These are phyloP conservation scores for Sciurus vulgaris DNA, from an alignment of 2,797 vertebrate species.

Conservation along the genomic window DNA sequence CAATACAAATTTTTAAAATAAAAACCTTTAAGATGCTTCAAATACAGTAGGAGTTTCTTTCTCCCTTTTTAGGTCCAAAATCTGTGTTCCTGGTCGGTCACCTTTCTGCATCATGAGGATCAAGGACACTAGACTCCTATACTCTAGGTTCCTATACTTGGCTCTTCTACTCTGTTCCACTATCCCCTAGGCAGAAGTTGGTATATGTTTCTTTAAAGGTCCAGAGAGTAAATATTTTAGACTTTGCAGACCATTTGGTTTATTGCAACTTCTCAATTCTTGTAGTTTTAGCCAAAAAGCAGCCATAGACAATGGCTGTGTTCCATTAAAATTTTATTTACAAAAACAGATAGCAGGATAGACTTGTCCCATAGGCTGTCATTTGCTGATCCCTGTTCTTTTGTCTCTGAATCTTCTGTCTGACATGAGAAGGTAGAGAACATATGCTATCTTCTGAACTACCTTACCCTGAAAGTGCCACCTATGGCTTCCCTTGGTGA, in stretches of 20 bases:
- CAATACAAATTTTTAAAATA: not conserved
- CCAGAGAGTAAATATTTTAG: not conserved
- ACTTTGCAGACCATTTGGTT: not conserved
- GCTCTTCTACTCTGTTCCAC: not conserved
- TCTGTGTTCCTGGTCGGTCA: not conserved
- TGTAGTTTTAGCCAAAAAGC: not conserved
- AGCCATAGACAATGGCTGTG: not conserved
- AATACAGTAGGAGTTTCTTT: not conserved
- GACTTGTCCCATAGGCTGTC: not conserved
- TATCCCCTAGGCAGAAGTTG: not conserved
- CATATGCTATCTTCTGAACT: not conserved
- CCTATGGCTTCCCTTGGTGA: not conserved
- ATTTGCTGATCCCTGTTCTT: not conserved
- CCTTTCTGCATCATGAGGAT: not conserved
- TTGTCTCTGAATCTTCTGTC: not conserved
- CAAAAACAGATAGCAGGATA: not conserved
- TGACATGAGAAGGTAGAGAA: not conserved
- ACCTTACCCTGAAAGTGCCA: not conserved
- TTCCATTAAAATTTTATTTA: conserved; percentile 66
- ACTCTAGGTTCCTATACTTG: not conserved
- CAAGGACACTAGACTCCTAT: not conserved
- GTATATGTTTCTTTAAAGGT: conserved; percentile 3
- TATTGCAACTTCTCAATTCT: not conserved
- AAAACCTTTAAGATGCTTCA: not conserved
- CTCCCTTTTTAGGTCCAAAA: not conserved